Evolutionary conservation across 2,113 vertebrate genomes (phyloP).

Genomic region (Emydocephalus ijimae): DNA sequence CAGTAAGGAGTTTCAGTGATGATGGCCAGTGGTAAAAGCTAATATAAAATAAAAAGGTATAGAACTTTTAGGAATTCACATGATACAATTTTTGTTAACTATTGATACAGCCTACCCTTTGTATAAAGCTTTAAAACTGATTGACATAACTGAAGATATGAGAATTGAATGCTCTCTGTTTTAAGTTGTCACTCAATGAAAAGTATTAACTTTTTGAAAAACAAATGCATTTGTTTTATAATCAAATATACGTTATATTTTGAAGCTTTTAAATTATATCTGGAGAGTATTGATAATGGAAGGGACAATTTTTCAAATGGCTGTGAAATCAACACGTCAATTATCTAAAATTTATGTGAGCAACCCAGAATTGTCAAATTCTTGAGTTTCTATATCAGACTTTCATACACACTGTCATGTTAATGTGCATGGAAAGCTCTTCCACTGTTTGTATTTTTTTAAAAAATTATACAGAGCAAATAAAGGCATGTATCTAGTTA

Average conservation of each 20-base stretch:
- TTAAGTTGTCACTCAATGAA: not conserved
- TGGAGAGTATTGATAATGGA: not conserved
- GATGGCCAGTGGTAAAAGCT: not conserved
- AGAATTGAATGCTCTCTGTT: not conserved
- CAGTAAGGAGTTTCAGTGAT: not conserved
- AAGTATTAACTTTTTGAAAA: not conserved
- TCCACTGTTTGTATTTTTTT: not conserved
- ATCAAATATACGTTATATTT: not conserved
- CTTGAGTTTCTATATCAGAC: not conserved
- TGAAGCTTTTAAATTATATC: not conserved
- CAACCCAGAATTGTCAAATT: not conserved
- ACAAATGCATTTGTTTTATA: not conserved
- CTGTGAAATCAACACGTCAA: not conserved
- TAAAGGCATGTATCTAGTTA: not conserved
- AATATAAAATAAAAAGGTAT: not conserved
- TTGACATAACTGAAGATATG: not conserved
- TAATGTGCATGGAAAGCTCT: not conserved
- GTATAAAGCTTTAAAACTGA: not conserved
- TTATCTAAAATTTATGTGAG: not conserved
- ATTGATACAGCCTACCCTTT: not conserved
- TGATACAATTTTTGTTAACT: not conserved
- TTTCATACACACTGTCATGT: not conserved
- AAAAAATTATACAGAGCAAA: not conserved
- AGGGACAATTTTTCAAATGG: not conserved
- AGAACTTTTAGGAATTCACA: not conserved